Percentiles rank a stretch among this genome's conserved stretches.
Conservation (phyloP, 2,888 invertebrate genomes). For the Nemurella pictetii region DNA sequence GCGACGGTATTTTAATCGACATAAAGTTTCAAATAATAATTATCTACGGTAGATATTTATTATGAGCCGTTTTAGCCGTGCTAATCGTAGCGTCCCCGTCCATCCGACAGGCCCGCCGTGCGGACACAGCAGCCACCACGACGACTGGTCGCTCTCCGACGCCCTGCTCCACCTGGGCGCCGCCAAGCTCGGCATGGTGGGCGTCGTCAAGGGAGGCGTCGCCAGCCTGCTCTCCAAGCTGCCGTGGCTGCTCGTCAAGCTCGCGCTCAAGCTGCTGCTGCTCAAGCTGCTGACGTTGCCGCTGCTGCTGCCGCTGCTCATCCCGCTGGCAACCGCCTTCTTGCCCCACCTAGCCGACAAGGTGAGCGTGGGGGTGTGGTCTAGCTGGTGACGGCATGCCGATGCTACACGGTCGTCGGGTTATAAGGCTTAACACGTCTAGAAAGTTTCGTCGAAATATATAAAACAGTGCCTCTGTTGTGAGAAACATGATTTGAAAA, state of each 20-base stretch:
- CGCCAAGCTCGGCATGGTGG: slow-evolving; percentile 36
- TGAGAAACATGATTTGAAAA: slow-evolving; percentile 45
- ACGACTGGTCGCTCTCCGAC: slow-evolving; percentile 1
- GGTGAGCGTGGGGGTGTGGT: too few species aligned
- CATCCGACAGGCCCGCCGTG: too few species aligned
- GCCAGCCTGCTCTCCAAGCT: slow-evolving; percentile 33
- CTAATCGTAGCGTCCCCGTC: neutral
- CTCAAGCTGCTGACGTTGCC: slow-evolving; percentile 3
- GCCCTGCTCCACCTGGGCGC: slow-evolving; percentile 10
- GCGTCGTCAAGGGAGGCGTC: slow-evolving; percentile 36
- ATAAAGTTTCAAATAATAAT: neutral
- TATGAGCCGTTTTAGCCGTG: neutral
- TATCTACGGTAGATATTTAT: neutral
- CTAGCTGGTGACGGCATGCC: too few species aligned
- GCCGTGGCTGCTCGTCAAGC: slow-evolving; percentile 33
- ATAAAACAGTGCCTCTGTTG: neutral
- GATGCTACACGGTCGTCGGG: slow-evolving; percentile 46
- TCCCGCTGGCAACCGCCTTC: slow-evolving; percentile 9
- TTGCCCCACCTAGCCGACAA: slow-evolving; percentile 14
- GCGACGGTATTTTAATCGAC: neutral
- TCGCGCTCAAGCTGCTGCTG: slow-evolving; percentile 37
- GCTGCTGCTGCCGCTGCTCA: neutral
- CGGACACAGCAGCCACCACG: neutral
- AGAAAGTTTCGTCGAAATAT: too few species aligned
- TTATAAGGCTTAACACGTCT: too few species aligned